These are phyloP conservation scores for Ianthella basta DNA, from an alignment of 37 sponge, comb jelly and placozoan species.

Conservation along the genomic window DNA sequence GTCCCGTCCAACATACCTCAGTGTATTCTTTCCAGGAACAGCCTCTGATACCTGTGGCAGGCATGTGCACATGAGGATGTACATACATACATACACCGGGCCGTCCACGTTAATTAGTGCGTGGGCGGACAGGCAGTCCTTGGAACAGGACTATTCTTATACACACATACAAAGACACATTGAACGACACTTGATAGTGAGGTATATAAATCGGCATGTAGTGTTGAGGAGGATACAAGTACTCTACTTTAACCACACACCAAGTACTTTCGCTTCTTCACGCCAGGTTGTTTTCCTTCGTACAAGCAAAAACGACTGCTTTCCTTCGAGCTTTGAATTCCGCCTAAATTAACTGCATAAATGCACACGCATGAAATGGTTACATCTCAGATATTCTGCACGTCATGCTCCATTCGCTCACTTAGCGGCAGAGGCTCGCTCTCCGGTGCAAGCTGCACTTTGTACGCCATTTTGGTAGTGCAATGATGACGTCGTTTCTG, in stretches of 20 bases:
- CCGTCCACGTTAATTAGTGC: too few relatives aligned
- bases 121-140: too few relatives aligned
- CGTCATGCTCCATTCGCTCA: too few relatives aligned
- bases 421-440: neutral
- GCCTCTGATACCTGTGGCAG: neutral
- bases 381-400: neutral
- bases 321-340: neutral
- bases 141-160: too few relatives aligned
- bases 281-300: conserved; percentile 8
- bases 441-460: neutral
- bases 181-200: too few relatives aligned
- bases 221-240: neutral
- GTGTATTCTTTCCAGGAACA: neutral
- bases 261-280: neutral
- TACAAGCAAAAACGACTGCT: conserved; percentile 4
- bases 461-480: conserved; percentile 13
- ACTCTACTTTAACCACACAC: neutral
- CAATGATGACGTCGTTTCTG: too few relatives aligned
- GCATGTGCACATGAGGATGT: too few relatives aligned
- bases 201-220: neutral
- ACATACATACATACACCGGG: too few relatives aligned
- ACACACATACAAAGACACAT: too few relatives aligned
- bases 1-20: neutral
- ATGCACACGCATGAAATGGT: neutral
- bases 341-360: conserved; percentile 8